Conservation (phyloP, 2,113 vertebrate species). For the Mirza zaza region DNA sequence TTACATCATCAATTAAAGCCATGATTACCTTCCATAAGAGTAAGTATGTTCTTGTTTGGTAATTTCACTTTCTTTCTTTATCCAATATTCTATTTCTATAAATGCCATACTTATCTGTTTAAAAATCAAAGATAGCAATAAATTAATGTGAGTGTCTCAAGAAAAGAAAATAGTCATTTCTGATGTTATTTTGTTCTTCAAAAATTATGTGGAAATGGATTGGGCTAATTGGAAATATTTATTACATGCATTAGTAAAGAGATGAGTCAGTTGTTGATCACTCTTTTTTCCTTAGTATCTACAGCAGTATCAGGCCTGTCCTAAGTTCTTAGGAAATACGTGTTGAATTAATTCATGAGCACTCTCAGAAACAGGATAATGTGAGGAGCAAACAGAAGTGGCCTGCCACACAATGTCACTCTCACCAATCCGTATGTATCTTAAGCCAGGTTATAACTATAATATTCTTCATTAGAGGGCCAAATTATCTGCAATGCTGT, state of each 20-base stretch:
- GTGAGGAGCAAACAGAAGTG: not conserved
- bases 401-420: not conserved
- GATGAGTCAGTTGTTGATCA: not conserved
- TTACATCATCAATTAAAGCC: not conserved
- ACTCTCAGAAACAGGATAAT: not conserved
- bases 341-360: not conserved
- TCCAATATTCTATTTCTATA: not conserved
- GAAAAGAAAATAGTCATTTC: not conserved
- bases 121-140: not conserved
- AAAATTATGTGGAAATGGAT: not conserved
- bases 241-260: not conserved
- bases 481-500: not conserved
- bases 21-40: not conserved
- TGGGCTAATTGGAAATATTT: not conserved
- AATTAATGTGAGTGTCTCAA: not conserved
- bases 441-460: not conserved
- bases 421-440: not conserved
- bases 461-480: not conserved
- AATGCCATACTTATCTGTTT: not conserved
- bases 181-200: not conserved
- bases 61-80: not conserved
- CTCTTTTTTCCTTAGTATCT: not conserved
- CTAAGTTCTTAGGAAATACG: not conserved
- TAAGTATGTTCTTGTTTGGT: conserved; percentile 37
- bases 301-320: not conserved